A percentile compares a stretch with the other conserved stretches of the same genome.
Conservation (phyloP, 2,797 vertebrate genomes). For the Mormyrops attenuatus region DNA sequence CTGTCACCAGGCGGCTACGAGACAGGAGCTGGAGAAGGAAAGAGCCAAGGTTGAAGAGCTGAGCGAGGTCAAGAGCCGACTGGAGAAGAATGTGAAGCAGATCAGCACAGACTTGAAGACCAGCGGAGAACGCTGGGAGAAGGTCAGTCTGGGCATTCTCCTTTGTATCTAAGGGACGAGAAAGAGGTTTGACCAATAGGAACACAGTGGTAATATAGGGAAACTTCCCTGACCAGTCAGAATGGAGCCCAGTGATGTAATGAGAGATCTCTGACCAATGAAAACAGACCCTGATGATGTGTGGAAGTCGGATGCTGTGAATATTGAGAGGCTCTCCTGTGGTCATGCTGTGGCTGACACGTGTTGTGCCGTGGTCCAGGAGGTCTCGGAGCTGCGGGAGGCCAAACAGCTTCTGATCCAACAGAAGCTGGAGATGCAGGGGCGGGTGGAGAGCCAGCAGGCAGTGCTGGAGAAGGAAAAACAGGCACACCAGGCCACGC, state of each 20-base stretch:
- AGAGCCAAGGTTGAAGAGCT: constrained; percentile 71
- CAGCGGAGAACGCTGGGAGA: constrained; percentile 72
- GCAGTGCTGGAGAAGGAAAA: constrained; percentile 73
- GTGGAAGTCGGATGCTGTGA: neutral
- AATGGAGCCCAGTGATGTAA: neutral
- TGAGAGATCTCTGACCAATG: neutral
- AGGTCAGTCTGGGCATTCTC: constrained; percentile 59
- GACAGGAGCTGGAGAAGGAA: constrained; percentile 78
- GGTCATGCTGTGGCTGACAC: constrained; percentile 15
- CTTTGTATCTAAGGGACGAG: neutral
- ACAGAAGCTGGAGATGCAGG: constrained; percentile 89
- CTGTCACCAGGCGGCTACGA: constrained; percentile 62
- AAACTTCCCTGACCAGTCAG: neutral
- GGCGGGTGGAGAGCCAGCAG: constrained; percentile 66
- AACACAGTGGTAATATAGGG: neutral
- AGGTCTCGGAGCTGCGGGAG: constrained; percentile 76
- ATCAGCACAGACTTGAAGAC: constrained; percentile 71
- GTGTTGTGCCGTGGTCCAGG: constrained; percentile 55
- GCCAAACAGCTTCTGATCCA: constrained; percentile 90
- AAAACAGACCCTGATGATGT: neutral
- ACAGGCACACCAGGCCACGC: constrained; percentile 68
- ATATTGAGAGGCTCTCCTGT: neutral
- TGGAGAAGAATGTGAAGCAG: constrained; percentile 72
- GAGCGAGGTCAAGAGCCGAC: constrained; percentile 64
- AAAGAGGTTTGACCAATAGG: neutral